Percentiles rank a stretch among this genome's conserved stretches.
phyloP scores from a whole-genome alignment of 23 tunicate genomes.

The Aplidium turbinatum region DNA sequence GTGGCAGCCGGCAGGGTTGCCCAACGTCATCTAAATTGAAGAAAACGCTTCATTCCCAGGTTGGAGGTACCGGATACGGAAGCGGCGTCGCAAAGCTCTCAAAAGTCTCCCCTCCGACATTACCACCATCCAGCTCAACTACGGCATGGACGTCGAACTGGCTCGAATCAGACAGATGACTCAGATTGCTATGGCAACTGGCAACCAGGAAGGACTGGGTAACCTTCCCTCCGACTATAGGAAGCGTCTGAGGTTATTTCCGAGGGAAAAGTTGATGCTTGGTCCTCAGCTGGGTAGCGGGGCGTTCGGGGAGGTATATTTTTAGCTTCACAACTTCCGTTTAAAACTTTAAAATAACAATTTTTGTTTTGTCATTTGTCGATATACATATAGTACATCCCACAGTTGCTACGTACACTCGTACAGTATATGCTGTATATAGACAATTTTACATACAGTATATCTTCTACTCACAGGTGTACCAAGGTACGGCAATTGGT shows the following conservation, averaged over 20 bases:
- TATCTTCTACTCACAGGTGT: conserved; percentile 32
- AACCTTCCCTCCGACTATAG: conserved; percentile 52
- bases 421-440: too few relatives aligned
- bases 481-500: conserved; percentile 41
- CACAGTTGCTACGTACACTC: too few relatives aligned
- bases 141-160: conserved; percentile 49
- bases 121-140: conserved; percentile 49
- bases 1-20: too few relatives aligned
- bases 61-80: conserved; percentile 20
- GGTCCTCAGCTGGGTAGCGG: conserved; percentile 60
- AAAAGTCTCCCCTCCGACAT: conserved; percentile 28
- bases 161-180: conserved; percentile 61
- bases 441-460: neutral
- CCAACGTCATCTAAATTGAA: too few relatives aligned
- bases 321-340: too few relatives aligned
- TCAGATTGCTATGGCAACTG: conserved; percentile 48
- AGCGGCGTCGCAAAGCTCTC: neutral
- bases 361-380: too few relatives aligned
- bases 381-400: too few relatives aligned
- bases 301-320: conserved; percentile 88
- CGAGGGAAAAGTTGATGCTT: conserved; percentile 53
- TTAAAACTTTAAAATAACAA: too few relatives aligned
- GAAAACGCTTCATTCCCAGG: too few relatives aligned
- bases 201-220: conserved; percentile 19
- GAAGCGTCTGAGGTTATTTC: conserved; percentile 41